These are phyloP conservation scores for Nematostella vectensis DNA, from an alignment of 92 coral and sea anemone species.

Conservation along the genomic window DNA sequence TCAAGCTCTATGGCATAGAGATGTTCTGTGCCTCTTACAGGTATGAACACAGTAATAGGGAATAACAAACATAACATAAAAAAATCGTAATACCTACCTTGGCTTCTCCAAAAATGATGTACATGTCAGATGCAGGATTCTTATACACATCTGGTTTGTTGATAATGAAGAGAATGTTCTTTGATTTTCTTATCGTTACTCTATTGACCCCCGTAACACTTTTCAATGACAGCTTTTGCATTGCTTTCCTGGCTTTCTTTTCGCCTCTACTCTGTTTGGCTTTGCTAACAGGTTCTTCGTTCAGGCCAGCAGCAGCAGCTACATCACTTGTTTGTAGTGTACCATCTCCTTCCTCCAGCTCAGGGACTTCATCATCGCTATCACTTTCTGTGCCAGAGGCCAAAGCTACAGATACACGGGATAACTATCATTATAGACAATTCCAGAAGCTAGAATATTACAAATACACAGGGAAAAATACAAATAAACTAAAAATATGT, in stretches of 20 bases:
- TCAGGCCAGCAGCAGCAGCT: slow-evolving; percentile 93
- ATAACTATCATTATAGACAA: background rate
- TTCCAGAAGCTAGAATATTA: background rate
- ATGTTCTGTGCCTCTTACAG: too few species aligned
- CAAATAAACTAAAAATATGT: too few species aligned
- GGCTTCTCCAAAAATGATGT: slow-evolving; percentile 94
- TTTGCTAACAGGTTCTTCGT: slow-evolving; percentile 86
- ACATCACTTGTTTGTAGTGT: slow-evolving; percentile 64
- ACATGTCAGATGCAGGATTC: slow-evolving; percentile 83
- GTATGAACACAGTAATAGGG: too few species aligned
- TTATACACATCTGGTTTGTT: slow-evolving; percentile 90
- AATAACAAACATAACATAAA: too few species aligned
- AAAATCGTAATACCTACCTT: too few species aligned
- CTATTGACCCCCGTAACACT: slow-evolving; percentile 69
- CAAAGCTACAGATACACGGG: slow-evolving; percentile 21
- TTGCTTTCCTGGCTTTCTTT: slow-evolving; percentile 88
- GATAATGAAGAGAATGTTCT: slow-evolving; percentile 90
- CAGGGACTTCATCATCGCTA: slow-evolving; percentile 97
- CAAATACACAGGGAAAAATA: too few species aligned
- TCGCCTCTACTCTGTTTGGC: slow-evolving; percentile 94
- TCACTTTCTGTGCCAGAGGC: slow-evolving; percentile 99
- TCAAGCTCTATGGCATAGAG: too few species aligned
- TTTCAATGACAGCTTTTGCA: slow-evolving; percentile 86
- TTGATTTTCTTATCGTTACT: slow-evolving; percentile 91
- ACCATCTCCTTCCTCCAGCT: slow-evolving; percentile 71